Percentiles rank a stretch among this genome's conserved stretches.
Conservation (phyloP, 1,140 invertebrate genomes). For the Probaryconus sp. region DNA sequence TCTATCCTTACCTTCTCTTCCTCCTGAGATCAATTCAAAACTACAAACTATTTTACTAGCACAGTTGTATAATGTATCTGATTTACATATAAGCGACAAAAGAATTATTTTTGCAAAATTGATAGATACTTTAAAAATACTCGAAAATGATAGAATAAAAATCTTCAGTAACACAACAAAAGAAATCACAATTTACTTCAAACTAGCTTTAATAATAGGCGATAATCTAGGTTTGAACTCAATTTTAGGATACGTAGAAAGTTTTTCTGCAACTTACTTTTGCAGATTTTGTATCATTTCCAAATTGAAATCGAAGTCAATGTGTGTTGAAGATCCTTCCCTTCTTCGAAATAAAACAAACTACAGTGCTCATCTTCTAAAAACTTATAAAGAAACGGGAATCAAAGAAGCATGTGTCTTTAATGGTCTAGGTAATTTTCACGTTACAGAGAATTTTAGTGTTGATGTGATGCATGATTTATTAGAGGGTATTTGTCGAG, state of each 20-base stretch:
- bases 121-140: neutral
- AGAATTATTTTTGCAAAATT: slow-evolving; percentile 7
- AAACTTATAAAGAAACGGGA: slow-evolving; percentile 11
- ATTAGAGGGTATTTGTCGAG: slow-evolving; percentile 38
- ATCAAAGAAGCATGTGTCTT: slow-evolving; percentile 17
- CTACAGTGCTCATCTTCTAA: slow-evolving; percentile 13
- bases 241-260: slow-evolving; percentile 43
- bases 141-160: neutral
- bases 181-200: slow-evolving; percentile 34
- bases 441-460: slow-evolving; percentile 30
- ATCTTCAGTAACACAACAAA: too few relatives aligned
- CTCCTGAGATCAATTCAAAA: slow-evolving; percentile 18
- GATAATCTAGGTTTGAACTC: slow-evolving; percentile 48
- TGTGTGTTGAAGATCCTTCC: slow-evolving; percentile 26
- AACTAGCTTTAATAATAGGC: slow-evolving; percentile 32
- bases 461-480: slow-evolving; percentile 54
- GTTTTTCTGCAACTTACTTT: slow-evolving; percentile 42
- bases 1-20: slow-evolving; percentile 8
- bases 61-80: neutral
- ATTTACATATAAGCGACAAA: neutral
- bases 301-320: slow-evolving; percentile 18
- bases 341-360: slow-evolving; percentile 19
- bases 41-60: slow-evolving; percentile 12
- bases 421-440: slow-evolving; percentile 33
- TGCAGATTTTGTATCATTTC: slow-evolving; percentile 41